These are phyloP conservation scores for Caenorhabditis panamensis DNA, from an alignment of 2,888 invertebrate species.

Conservation along the genomic window DNA sequence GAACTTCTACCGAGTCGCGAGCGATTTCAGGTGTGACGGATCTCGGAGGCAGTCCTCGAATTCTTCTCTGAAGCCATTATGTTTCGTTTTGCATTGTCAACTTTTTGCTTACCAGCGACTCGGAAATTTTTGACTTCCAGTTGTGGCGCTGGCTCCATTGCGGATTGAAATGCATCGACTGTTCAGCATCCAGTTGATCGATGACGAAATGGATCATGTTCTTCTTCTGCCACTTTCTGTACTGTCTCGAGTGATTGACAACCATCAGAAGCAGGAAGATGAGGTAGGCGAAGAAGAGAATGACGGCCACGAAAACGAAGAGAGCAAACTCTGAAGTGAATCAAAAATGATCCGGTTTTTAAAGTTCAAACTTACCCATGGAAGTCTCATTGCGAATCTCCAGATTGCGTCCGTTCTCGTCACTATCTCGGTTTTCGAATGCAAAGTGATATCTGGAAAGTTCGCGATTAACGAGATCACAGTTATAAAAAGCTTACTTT, in stretches of 20 bases:
- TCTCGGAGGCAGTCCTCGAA: conserved; percentile 29
- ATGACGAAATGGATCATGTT: conserved; percentile 58
- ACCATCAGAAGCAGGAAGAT: conserved; percentile 39
- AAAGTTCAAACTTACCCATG: conserved; percentile 43
- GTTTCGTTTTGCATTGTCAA: not conserved
- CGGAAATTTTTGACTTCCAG: not conserved
- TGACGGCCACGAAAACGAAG: conserved; percentile 44
- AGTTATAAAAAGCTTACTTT: conserved; percentile 16
- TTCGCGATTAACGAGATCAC: not conserved
- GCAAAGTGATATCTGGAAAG: conserved; percentile 49
- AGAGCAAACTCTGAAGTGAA: conserved; percentile 56
- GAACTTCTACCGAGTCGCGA: conserved; percentile 27
- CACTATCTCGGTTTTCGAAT: conserved; percentile 47
- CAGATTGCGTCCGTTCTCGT: conserved; percentile 37
- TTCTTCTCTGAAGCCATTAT: conserved; percentile 15
- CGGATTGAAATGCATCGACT: conserved; percentile 59
- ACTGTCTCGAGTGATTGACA: conserved; percentile 36
- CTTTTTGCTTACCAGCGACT: not conserved
- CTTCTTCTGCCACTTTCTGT: conserved; percentile 57
- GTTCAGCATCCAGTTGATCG: conserved; percentile 64
- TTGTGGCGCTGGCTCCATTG: conserved; percentile 22
- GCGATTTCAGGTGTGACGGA: conserved; percentile 35
- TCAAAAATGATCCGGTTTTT: not conserved
- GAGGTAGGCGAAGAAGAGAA: conserved; percentile 53
- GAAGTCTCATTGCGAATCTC: conserved; percentile 59